phyloP scores from a whole-genome alignment of 2,113 vertebrate species.

The Isurus oxyrinchus region DNA sequence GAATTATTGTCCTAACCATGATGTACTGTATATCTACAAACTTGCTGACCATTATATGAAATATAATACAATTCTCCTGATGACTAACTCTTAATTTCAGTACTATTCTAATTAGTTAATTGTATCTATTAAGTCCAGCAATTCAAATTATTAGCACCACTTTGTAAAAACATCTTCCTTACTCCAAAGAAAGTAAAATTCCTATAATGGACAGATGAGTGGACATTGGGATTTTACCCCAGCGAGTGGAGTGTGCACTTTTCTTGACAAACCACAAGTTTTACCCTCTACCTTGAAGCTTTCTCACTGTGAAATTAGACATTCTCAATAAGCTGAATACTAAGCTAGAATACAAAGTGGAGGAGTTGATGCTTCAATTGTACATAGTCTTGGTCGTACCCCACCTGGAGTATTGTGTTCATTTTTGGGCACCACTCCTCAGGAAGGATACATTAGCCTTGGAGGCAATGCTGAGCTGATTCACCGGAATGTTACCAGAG shows the following conservation, averaged over 20 bases:
- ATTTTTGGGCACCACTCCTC: background rate
- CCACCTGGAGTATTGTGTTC: background rate
- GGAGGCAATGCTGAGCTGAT: background rate
- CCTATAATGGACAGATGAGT: background rate
- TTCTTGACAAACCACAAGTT: background rate
- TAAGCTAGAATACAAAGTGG: background rate
- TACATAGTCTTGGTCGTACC: background rate
- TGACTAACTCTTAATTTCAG: background rate
- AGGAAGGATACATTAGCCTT: background rate
- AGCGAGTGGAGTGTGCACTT: background rate
- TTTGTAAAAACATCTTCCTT: background rate
- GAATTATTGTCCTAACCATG: background rate
- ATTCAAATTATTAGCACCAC: background rate
- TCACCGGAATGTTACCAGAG: background rate
- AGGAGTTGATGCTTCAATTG: background rate
- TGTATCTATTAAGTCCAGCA: background rate
- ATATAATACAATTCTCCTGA: background rate
- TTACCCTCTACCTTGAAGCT: background rate
- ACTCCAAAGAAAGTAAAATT: background rate
- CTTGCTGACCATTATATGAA: background rate
- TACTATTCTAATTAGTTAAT: background rate
- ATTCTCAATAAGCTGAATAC: background rate
- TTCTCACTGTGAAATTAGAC: background rate
- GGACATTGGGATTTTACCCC: background rate
- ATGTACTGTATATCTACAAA: conserved; percentile 28